phyloP scores from a whole-genome alignment of 2,113 vertebrate species.

The Hemiprocne comata region DNA sequence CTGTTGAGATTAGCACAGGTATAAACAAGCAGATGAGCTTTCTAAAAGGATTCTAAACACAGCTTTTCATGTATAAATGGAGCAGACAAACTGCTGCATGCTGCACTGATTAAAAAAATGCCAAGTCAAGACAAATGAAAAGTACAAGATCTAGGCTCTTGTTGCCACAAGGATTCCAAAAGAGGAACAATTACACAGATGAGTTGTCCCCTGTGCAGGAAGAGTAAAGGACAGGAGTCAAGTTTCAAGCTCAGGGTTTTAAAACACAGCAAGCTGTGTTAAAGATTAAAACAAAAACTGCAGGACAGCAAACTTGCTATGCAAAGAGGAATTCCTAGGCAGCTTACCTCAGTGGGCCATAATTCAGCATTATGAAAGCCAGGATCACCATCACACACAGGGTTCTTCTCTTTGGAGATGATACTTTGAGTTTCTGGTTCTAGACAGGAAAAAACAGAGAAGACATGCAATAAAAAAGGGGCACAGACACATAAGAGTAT shows the following conservation, averaged over 20 bases:
- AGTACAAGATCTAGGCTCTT: neutral
- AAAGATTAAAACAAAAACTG: neutral
- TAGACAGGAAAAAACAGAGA: constrained; percentile 47
- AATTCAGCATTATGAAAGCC: constrained; percentile 86
- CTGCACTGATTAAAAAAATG: neutral
- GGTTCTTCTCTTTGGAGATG: constrained; percentile 87
- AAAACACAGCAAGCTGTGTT: neutral
- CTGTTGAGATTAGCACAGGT: neutral
- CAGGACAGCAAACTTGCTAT: neutral
- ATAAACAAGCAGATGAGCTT: neutral
- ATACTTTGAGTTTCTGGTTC: constrained; percentile 87
- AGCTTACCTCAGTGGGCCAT: constrained; percentile 85
- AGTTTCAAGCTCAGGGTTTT: neutral
- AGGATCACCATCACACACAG: constrained; percentile 90
- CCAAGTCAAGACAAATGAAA: neutral
- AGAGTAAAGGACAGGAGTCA: neutral
- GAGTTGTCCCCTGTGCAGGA: neutral
- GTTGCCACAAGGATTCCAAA: neutral
- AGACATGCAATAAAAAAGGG: neutral
- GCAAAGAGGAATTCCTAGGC: neutral
- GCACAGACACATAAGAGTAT: neutral
- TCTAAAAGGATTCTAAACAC: neutral
- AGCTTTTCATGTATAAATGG: neutral
- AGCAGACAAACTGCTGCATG: neutral
- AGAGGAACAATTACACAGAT: neutral